These are phyloP conservation scores for Crotalus horridus DNA, from an alignment of 2,113 vertebrate genomes.

Conservation along the genomic window DNA sequence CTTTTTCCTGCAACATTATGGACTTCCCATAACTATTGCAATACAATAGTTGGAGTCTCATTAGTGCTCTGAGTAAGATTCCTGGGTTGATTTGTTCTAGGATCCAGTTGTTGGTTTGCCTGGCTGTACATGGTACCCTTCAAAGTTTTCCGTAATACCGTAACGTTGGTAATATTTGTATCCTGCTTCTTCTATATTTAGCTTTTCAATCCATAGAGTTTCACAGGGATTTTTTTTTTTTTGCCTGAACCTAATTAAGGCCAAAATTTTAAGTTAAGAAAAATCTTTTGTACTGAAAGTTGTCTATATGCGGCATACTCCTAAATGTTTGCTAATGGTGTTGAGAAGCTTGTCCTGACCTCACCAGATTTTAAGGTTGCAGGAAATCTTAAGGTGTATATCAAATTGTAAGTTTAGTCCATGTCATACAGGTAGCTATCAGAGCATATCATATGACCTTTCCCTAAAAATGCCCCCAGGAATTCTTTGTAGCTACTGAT, in stretches of 20 bases:
- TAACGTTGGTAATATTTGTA: neutral
- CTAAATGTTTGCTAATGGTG: neutral
- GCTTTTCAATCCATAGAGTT: neutral
- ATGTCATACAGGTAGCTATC: neutral
- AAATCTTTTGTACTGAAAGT: neutral
- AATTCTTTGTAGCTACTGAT: neutral
- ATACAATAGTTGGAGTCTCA: neutral
- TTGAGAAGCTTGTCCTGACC: neutral
- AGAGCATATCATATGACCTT: neutral
- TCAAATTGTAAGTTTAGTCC: neutral
- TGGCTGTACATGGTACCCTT: neutral
- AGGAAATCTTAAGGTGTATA: neutral
- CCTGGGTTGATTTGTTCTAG: neutral
- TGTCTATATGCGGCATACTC: neutral
- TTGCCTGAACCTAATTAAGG: neutral
- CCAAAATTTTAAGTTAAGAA: neutral
- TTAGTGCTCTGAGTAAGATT: neutral
- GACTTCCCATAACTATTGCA: neutral
- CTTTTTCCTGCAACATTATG: neutral
- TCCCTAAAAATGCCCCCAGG: neutral
- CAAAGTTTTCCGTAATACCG: neutral
- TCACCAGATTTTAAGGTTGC: neutral
- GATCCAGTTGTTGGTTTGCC: neutral
- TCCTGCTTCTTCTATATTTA: neutral
- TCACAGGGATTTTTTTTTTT: neutral